Evolutionary conservation across 2,888 invertebrate species (phyloP).

Genomic region (Dasysyrphus tricinctus): DNA sequence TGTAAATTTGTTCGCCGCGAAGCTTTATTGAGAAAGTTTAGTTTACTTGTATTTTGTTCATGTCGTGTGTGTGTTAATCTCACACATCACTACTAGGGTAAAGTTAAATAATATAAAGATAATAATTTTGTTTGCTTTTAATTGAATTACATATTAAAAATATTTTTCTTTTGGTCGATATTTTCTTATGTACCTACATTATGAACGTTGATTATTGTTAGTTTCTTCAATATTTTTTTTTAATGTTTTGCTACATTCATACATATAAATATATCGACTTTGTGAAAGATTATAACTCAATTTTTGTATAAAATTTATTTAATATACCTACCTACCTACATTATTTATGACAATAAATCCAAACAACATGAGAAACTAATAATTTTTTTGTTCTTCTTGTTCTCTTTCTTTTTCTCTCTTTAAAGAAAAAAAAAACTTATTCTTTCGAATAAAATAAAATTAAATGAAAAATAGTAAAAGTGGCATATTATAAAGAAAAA

Average conservation of each 20-base stretch:
- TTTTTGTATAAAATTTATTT: neutral
- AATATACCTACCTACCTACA: neutral
- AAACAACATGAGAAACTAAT: slow-evolving; percentile 7
- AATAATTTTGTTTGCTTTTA: slow-evolving; percentile 32
- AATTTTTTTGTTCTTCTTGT: slow-evolving; percentile 1
- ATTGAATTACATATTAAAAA: slow-evolving; percentile 4
- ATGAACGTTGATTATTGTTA: slow-evolving; percentile 3
- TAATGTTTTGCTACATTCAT: no score
- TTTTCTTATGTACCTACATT: neutral
- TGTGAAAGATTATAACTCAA: neutral
- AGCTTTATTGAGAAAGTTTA: slow-evolving; percentile 67
- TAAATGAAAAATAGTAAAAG: slow-evolving; percentile 58
- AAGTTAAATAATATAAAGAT: slow-evolving; percentile 50
- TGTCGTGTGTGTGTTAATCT: slow-evolving; percentile 7
- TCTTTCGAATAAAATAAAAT: slow-evolving; percentile 34
- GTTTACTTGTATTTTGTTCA: neutral
- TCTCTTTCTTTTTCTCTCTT: slow-evolving; percentile 7
- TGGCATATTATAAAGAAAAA: slow-evolving; percentile 76
- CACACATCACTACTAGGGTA: neutral
- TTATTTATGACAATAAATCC: neutral
- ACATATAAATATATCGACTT: no score
- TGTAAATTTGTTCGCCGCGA: slow-evolving; percentile 41
- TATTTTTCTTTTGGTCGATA: slow-evolving; percentile 8
- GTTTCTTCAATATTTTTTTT: slow-evolving; percentile 6
- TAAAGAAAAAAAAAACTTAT: neutral